Evolutionary conservation across 2,888 invertebrate species (phyloP), one percentile per base, ranked within the genome.

Genomic region (Biston betularia): DNA sequence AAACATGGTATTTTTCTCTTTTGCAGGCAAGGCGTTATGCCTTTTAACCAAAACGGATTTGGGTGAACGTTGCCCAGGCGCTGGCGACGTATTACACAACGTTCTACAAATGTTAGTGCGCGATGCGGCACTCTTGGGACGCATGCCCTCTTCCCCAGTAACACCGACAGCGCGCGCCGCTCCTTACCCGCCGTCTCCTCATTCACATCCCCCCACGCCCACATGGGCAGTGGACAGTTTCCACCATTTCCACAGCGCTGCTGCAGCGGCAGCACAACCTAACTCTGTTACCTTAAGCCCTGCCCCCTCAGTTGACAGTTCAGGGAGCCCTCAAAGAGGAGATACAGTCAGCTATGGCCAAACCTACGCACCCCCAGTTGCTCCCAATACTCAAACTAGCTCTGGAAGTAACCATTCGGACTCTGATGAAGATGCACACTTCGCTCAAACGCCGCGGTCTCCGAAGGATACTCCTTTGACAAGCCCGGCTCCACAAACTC

Each of bases 61-160:
- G 77, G 97, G 97, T 35, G 98, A 98, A 84, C 95, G 99, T 65
- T 98, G 98, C 77, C 98, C 98, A 0, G 97, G 98, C 24, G 98
- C 98, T 42, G 99, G 99, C 3, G 99, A 99, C 86, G 97, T 99
- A 24, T 93, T 99, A 70, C 98, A 98, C 94, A 99, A 99, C 90
- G 98, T 98, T 42, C 95, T 99, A 53, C 97, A 97, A 86, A 96
- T 98, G 95, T 92, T 98, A 69, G 96, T 97, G 62, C 95, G 97
- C 48, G 97, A 98, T 85, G 96, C 97, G 70, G 96, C 96, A 79
- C 95, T 96, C 84, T 89, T 97, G 81, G 97, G 97, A 77, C 95
- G 96, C 92, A 96, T 97, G 84, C 95, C 97, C 74, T 97, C 97
- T 45, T 97, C 96, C 73, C 97, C 97, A 46, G 97, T 97, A 57